phyloP scores from a whole-genome alignment of 2,797 vertebrate genomes.

The Sebastes variabilis region DNA sequence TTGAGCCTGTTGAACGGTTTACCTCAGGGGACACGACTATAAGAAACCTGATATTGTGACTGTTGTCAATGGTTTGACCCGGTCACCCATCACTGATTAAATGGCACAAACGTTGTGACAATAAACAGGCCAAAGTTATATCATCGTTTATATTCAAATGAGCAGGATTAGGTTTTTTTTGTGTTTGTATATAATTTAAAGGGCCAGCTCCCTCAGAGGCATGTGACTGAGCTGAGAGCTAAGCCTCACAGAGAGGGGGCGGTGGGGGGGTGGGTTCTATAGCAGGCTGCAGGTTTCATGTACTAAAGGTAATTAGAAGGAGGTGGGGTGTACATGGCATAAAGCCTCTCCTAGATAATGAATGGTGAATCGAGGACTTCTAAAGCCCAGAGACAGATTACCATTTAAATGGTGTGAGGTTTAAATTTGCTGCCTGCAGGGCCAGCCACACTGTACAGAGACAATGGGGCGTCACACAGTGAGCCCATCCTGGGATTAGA shows the following conservation, averaged over 20 bases:
- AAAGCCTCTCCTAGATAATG: conserved; percentile 69
- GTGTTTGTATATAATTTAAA: conserved; percentile 45
- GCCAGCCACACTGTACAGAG: conserved; percentile 70
- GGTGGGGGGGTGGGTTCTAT: conserved; percentile 1
- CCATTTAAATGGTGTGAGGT: conserved; percentile 79
- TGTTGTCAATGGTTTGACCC: conserved; percentile 30
- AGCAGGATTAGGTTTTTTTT: conserved; percentile 44
- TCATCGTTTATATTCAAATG: conserved; percentile 61
- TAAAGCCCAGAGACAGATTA: conserved; percentile 73
- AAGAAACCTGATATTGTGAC: conserved; percentile 37
- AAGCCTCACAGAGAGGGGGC: conserved; percentile 48
- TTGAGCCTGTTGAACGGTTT: background rate
- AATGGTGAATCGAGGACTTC: conserved; percentile 70
- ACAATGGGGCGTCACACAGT: conserved; percentile 60
- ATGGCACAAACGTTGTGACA: conserved; percentile 34
- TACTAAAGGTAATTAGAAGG: conserved; percentile 74
- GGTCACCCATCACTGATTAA: conserved; percentile 23
- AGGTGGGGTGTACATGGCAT: conserved; percentile 43
- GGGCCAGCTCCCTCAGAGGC: conserved; percentile 49
- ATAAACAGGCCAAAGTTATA: conserved; percentile 44
- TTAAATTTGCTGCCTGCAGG: conserved; percentile 59
- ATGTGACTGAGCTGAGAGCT: conserved; percentile 52
- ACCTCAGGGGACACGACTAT: background rate
- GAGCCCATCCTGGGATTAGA: conserved; percentile 55
- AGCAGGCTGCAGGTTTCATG: conserved; percentile 54